Conservation (phyloP, 2,888 invertebrate species). For the Cantharis flavilabris region DNA sequence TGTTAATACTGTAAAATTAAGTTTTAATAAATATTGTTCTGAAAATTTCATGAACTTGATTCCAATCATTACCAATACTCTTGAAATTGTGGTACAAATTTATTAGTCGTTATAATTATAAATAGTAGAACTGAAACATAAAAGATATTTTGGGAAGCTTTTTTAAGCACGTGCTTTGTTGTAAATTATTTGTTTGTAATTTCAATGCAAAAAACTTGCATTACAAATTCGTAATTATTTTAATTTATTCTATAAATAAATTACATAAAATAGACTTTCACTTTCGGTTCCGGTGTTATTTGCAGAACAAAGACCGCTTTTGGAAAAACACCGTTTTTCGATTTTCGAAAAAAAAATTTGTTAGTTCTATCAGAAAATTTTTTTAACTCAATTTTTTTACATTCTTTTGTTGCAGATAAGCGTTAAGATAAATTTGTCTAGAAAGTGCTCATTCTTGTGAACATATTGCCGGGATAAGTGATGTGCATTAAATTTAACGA, state of each 20-base stretch:
- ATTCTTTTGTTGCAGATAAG: neutral
- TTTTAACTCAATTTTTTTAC: neutral
- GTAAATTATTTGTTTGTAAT: neutral
- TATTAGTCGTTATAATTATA: conserved; percentile 40
- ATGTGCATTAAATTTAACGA: neutral
- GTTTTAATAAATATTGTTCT: neutral
- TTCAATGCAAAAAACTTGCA: neutral
- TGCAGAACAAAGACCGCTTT: too few species aligned
- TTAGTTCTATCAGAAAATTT: neutral
- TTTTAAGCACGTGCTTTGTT: neutral
- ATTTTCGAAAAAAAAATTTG: neutral
- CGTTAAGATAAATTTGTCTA: neutral
- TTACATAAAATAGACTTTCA: neutral
- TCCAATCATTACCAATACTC: neutral
- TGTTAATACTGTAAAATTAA: neutral
- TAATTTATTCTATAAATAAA: neutral
- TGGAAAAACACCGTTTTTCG: neutral
- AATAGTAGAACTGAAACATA: neutral
- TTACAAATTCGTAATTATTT: neutral
- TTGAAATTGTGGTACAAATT: neutral
- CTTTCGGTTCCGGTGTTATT: neutral
- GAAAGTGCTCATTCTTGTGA: neutral
- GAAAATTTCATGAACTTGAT: neutral
- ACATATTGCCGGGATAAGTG: neutral
- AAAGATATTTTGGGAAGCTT: neutral